Evolutionary conservation across 64 coral and sea anemone genomes (phyloP).

Genomic region (Pachyseris speciosa): DNA sequence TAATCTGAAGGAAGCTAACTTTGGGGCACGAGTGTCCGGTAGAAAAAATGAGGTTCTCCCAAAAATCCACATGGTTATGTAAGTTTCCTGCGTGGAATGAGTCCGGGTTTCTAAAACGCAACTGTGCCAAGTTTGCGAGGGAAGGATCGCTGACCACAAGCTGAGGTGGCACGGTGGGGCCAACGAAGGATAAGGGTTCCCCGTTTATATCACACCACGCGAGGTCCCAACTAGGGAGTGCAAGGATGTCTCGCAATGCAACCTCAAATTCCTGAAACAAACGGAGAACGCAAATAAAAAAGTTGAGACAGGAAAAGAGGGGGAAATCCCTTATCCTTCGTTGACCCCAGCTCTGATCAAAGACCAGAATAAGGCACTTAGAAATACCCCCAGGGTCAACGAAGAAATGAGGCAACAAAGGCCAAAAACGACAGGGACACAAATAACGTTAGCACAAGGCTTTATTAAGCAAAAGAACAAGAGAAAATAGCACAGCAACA

Average conservation of each 20-base stretch:
- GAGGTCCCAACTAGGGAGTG: not conserved
- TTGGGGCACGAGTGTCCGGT: not conserved
- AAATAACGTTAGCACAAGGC: not conserved
- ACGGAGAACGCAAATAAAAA: slow-evolving; percentile 1
- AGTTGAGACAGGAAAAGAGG: not conserved
- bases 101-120: slow-evolving; percentile 30
- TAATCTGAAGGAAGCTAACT: not conserved
- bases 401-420: too few species aligned
- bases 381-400: not conserved
- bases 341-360: slow-evolving; percentile 16
- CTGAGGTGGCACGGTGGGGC: not conserved
- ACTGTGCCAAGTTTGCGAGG: not conserved
- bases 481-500: not conserved
- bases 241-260: not conserved
- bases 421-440: not conserved
- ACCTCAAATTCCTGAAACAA: not conserved
- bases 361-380: slow-evolving; percentile 12
- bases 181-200: slow-evolving; percentile 13
- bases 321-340: slow-evolving; percentile 8
- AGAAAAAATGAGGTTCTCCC: not conserved
- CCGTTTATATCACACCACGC: slow-evolving; percentile 14
- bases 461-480: not conserved
- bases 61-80: not conserved
- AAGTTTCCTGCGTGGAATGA: slow-evolving; percentile 19
- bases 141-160: not conserved